Evolutionary conservation across 2,888 invertebrate genomes (phyloP).

Genomic region (Drosophila peninsularis): DNA sequence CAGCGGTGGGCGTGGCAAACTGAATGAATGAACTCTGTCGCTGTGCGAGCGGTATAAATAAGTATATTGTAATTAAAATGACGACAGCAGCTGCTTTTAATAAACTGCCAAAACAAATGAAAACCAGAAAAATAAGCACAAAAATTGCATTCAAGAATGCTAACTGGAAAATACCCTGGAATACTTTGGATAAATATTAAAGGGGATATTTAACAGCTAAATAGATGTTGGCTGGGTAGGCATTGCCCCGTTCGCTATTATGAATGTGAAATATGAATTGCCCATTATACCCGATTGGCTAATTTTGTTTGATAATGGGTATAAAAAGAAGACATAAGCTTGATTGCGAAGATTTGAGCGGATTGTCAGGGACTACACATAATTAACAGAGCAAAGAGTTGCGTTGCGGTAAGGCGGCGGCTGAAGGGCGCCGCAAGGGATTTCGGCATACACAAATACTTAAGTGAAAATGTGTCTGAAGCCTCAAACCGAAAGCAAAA

Average conservation of each 20-base stretch:
- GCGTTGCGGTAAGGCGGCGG: conserved; percentile 7
- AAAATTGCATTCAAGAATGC: neutral
- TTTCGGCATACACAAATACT: conserved; percentile 46
- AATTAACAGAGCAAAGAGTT: conserved; percentile 42
- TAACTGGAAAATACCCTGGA: neutral
- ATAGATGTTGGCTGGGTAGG: too few relatives aligned
- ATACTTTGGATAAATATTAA: neutral
- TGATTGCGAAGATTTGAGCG: conserved; percentile 46
- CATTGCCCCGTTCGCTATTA: too few relatives aligned
- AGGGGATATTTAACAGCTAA: neutral
- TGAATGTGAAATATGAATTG: too few relatives aligned
- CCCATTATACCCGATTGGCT: too few relatives aligned
- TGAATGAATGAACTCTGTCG: conserved; percentile 19
- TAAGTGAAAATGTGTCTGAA: conserved; percentile 52
- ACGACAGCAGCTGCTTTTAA: conserved; percentile 68
- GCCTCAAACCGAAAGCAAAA: conserved; percentile 22
- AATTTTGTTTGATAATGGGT: neutral
- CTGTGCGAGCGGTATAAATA: conserved; percentile 42
- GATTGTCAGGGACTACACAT: conserved; percentile 41
- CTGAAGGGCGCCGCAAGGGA: conserved; percentile 32
- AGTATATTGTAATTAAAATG: conserved; percentile 71
- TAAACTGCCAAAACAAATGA: conserved; percentile 69
- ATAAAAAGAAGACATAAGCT: conserved; percentile 18
- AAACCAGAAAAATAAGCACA: conserved; percentile 24
- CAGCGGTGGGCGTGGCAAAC: conserved; percentile 39